Evolutionary conservation across 2,888 invertebrate species (phyloP).

Genomic region (Minunthozetes semirufus): DNA sequence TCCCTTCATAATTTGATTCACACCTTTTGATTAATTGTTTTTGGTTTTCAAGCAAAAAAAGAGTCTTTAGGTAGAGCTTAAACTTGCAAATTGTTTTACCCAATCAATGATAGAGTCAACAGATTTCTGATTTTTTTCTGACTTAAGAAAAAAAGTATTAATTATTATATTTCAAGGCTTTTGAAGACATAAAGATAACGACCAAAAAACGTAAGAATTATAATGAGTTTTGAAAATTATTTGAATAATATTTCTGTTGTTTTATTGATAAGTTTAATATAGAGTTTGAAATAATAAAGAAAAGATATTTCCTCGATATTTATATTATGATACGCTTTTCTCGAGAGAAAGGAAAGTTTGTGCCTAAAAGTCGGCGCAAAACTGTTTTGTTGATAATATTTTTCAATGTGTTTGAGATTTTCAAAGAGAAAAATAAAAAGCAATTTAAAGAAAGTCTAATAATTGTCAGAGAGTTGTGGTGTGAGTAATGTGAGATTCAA

Average conservation of each 20-base stretch:
- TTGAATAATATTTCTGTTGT: no score
- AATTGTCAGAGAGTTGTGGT: constrained; percentile 17
- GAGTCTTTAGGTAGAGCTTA: not conserved
- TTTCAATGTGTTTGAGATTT: not conserved
- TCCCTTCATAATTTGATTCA: not conserved
- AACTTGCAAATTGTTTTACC: not conserved
- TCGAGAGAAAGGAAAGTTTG: no score
- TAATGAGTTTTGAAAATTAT: not conserved
- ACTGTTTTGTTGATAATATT: not conserved
- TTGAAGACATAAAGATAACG: not conserved
- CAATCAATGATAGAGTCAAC: not conserved
- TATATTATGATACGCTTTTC: no score
- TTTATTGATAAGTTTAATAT: no score
- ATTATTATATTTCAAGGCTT: constrained; percentile 19
- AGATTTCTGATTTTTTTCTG: not conserved
- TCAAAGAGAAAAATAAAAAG: not conserved
- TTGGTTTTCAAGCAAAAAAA: not conserved
- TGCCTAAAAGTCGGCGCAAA: not conserved
- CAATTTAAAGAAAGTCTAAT: constrained; percentile 19
- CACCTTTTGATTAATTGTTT: constrained; percentile 22
- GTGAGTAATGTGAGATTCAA: constrained; percentile 28
- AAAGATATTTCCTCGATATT: no score
- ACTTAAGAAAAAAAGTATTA: not conserved
- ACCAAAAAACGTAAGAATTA: not conserved
- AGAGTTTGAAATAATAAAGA: no score